Evolutionary conservation across 2,888 invertebrate genomes (phyloP).

Genomic region (Pterostichus madidus): DNA sequence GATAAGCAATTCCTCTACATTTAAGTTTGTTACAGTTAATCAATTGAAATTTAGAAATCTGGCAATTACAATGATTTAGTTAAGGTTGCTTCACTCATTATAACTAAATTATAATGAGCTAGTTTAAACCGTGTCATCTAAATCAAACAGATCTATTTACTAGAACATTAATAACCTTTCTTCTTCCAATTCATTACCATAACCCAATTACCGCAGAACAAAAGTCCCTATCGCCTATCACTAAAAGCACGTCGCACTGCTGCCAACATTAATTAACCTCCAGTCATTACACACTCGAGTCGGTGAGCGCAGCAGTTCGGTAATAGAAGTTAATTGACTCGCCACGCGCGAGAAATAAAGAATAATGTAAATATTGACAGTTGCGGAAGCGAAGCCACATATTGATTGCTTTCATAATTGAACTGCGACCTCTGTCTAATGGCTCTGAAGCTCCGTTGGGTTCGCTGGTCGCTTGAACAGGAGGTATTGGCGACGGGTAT

Average conservation of each 20-base stretch:
- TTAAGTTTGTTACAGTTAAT: too few relatives aligned
- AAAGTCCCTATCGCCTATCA: conserved; percentile 11
- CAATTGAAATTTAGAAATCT: too few relatives aligned
- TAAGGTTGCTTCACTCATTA: too few relatives aligned
- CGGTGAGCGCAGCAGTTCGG: conserved; percentile 18
- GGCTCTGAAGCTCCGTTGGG: conserved; percentile 10
- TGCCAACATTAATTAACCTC: conserved; percentile 46
- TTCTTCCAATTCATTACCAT: conserved; percentile 16
- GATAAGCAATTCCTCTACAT: too few relatives aligned
- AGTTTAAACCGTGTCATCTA: too few relatives aligned
- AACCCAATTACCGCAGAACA: conserved; percentile 13
- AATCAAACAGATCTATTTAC: too few relatives aligned
- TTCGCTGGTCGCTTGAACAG: conserved; percentile 14
- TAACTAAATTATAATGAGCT: too few relatives aligned
- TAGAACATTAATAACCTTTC: background rate
- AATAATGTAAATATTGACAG: conserved; percentile 62
- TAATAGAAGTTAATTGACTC: conserved; percentile 44
- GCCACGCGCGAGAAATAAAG: conserved; percentile 52
- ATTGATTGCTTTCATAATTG: conserved; percentile 62
- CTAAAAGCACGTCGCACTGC: conserved; percentile 22
- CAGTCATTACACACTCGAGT: conserved; percentile 32
- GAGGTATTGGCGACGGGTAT: background rate
- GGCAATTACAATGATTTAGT: too few relatives aligned
- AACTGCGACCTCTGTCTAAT: conserved; percentile 56
- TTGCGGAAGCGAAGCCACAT: conserved; percentile 55